Evolutionary conservation across 2,888 invertebrate genomes (phyloP).

Genomic region (Anaspis maculata): DNA sequence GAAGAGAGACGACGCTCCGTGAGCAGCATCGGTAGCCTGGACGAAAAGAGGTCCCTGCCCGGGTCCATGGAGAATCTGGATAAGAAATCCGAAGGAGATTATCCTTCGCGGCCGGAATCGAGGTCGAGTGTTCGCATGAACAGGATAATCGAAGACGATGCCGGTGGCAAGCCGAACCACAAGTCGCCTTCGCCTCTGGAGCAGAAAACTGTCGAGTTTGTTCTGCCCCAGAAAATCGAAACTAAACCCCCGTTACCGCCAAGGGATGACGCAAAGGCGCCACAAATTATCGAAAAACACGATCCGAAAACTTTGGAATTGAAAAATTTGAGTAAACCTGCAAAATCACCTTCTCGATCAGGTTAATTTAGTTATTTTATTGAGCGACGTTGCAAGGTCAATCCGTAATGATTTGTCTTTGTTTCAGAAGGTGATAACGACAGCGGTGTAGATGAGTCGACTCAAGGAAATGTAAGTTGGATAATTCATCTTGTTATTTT

Average conservation of each 20-base stretch:
- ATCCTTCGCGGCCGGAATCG: constrained; percentile 30
- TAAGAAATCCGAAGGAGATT: constrained; percentile 22
- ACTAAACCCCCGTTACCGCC: constrained; percentile 33
- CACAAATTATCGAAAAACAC: background rate
- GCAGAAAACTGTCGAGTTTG: constrained; percentile 31
- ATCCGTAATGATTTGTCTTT: too few species aligned
- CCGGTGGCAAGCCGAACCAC: constrained; percentile 3
- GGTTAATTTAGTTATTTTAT: constrained; percentile 19
- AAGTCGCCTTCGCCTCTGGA: constrained; percentile 18
- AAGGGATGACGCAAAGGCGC: constrained; percentile 34
- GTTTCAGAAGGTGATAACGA: constrained; percentile 75
- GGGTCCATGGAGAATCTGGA: constrained; percentile 27
- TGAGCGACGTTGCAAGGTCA: constrained; percentile 1
- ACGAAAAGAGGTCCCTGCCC: constrained; percentile 31
- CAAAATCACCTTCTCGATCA: constrained; percentile 21
- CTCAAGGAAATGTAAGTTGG: constrained; percentile 68
- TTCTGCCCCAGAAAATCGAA: constrained; percentile 13
- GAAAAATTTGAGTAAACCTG: constrained; percentile 18
- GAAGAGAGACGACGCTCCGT: constrained; percentile 48
- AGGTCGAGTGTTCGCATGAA: constrained; percentile 30
- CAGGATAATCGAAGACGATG: constrained; percentile 28
- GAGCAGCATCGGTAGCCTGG: constrained; percentile 45
- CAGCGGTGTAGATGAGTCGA: constrained; percentile 73
- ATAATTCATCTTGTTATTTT: constrained; percentile 1
- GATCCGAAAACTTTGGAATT: constrained; percentile 11